Evolutionary conservation across 2,888 invertebrate genomes (phyloP).

Genomic region (Luperina testacea): DNA sequence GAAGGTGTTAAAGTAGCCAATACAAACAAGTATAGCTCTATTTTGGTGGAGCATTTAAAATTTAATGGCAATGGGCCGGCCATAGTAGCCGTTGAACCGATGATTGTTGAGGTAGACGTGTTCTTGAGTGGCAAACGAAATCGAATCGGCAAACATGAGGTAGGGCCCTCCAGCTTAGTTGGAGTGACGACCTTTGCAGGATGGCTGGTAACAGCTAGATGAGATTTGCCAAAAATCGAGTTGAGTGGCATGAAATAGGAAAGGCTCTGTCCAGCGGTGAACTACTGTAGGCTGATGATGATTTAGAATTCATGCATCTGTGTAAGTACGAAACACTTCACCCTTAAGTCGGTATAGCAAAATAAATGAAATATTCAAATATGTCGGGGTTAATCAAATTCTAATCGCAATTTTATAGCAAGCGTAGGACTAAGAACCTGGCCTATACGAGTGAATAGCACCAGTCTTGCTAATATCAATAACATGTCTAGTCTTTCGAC

Average conservation of each 20-base stretch:
- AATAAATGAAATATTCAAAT: slow-evolving; percentile 48
- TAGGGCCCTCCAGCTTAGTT: too few species aligned
- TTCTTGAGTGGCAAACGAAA: too few species aligned
- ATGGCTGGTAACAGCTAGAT: too few species aligned
- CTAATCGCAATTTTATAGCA: slow-evolving; percentile 47
- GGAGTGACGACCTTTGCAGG: too few species aligned
- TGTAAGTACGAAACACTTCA: neutral
- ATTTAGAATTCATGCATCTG: slow-evolving; percentile 20
- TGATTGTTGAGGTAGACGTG: too few species aligned
- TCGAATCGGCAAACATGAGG: too few species aligned
- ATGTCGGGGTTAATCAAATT: slow-evolving; percentile 32
- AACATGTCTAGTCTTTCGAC: slow-evolving; percentile 34
- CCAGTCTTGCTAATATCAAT: slow-evolving; percentile 36
- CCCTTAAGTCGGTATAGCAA: slow-evolving; percentile 11
- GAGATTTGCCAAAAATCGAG: too few species aligned
- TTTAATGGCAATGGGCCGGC: neutral
- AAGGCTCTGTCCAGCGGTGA: too few species aligned
- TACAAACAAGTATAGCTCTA: neutral
- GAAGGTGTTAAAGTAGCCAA: neutral
- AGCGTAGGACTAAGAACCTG: slow-evolving; percentile 34
- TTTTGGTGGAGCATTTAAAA: neutral
- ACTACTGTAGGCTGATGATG: too few species aligned
- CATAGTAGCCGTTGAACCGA: too few species aligned
- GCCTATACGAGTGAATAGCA: slow-evolving; percentile 39
- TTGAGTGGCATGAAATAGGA: too few species aligned